These are phyloP conservation scores for Ylistrum balloti DNA, from an alignment of 1,140 invertebrate genomes.

Conservation along the genomic window DNA sequence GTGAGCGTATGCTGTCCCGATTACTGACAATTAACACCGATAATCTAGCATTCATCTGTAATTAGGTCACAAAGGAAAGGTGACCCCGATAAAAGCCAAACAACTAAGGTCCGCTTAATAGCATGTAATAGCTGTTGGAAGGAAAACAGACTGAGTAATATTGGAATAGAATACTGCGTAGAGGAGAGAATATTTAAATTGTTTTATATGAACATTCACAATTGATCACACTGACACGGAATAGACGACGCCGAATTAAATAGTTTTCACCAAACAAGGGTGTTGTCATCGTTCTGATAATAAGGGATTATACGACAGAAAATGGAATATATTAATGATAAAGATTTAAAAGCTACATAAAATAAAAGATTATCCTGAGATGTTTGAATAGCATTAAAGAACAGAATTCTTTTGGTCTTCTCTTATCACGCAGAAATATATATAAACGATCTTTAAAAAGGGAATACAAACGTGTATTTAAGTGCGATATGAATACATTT, in stretches of 20 bases:
- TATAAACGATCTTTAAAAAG: too few relatives aligned
- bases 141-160: neutral
- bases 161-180: neutral
- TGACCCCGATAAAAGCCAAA: conserved; percentile 15
- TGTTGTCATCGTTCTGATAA: neutral
- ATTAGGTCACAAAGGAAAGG: conserved; percentile 6
- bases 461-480: too few relatives aligned
- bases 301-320: neutral
- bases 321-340: neutral
- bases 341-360: too few relatives aligned
- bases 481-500: too few relatives aligned
- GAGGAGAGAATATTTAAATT: neutral
- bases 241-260: neutral
- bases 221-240: neutral
- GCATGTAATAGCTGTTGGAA: neutral
- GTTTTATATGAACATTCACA: neutral
- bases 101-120: neutral
- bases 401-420: neutral
- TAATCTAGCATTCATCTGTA: conserved; percentile 33
- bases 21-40: neutral
- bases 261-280: neutral
- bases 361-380: too few relatives aligned
- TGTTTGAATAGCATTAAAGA: too few relatives aligned
- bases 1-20: neutral
- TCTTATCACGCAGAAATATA: neutral